Evolutionary conservation across 2,113 vertebrate genomes (phyloP), one percentile per base, ranked within the genome.

Genomic region (Corydoras sp.): DNA sequence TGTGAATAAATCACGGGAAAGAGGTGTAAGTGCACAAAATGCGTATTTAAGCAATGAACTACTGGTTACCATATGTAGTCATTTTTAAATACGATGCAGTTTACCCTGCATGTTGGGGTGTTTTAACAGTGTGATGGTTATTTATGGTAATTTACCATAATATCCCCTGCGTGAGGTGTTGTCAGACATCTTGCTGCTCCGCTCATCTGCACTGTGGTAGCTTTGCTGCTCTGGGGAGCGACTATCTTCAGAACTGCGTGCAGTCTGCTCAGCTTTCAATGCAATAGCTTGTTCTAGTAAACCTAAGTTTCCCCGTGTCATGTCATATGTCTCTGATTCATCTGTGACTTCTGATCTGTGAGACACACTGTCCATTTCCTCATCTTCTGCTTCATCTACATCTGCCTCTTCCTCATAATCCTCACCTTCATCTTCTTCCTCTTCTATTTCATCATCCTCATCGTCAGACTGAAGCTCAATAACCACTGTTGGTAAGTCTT

Each of bases 241-340:
- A 53, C 87, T 83, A 2, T 86, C 87, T 68, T 93, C 94, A 24
- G 92, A 86, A 12, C 90, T 86, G 0, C 88, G 87, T 15, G 88
- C 89, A 51, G 93, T 95, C 85, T 98, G 94, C 85, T 94, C 93
- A 0, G 97, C 97, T 82, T 99, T 98, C 79, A 99, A 87, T 0
- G 97, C 97, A 0, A 99, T 99, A 83, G 97, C 97, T 84, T 99
- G 94, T 83, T 99, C 97, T 83, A 99, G 86, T 62, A 99, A 90
- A 6, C 94, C 95, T 82, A 99, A 88, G 85, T 99, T 99, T 3
- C 97, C 97, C 35, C 95, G 90, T 0, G 94, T 94, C 95, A 98
- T 93, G 78, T 99, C 97, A 0, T 97, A 96, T 81, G 94, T 94
- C 82, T 98, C 97, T 0, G 93, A 95, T 85, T 95, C 97, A 0